Conservation (phyloP, 2,888 invertebrate genomes). For the Leistus spinibarbis region DNA sequence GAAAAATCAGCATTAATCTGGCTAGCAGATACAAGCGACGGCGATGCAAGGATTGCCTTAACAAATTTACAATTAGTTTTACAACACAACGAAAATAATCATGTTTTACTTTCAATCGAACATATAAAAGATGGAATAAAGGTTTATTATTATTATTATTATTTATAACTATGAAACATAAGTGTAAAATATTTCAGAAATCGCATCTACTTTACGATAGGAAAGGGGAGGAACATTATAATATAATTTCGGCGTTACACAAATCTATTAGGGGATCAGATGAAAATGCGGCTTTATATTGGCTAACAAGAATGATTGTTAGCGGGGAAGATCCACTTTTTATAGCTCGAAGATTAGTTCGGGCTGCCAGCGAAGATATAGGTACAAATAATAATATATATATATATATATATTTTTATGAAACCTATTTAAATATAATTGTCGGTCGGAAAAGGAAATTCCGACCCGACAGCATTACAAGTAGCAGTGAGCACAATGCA, state of each 20-base stretch:
- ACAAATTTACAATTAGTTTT: constrained; percentile 76
- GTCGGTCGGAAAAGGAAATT: constrained; percentile 62
- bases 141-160: constrained; percentile 52
- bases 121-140: constrained; percentile 76
- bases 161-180: neutral
- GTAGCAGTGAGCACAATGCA: constrained; percentile 77
- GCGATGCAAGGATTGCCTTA: constrained; percentile 80
- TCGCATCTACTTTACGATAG: constrained; percentile 80
- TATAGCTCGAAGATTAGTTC: constrained; percentile 75
- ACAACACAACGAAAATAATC: constrained; percentile 58
- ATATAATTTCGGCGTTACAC: constrained; percentile 80
- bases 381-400: constrained; percentile 62
- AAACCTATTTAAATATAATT: neutral
- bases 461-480: constrained; percentile 67
- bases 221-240: constrained; percentile 83
- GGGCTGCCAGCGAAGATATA: constrained; percentile 79
- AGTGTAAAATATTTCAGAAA: constrained; percentile 56
- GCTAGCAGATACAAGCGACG: constrained; percentile 79
- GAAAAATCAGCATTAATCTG: constrained; percentile 69
- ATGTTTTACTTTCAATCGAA: constrained; percentile 63
- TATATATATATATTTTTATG: neutral
- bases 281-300: constrained; percentile 81
- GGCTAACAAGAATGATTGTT: constrained; percentile 78
- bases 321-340: constrained; percentile 82
- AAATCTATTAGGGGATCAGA: constrained; percentile 83